Base-by-base conservation (phyloP, 2,113 vertebrate genomes). In the Nycticebus coucang region DNA sequence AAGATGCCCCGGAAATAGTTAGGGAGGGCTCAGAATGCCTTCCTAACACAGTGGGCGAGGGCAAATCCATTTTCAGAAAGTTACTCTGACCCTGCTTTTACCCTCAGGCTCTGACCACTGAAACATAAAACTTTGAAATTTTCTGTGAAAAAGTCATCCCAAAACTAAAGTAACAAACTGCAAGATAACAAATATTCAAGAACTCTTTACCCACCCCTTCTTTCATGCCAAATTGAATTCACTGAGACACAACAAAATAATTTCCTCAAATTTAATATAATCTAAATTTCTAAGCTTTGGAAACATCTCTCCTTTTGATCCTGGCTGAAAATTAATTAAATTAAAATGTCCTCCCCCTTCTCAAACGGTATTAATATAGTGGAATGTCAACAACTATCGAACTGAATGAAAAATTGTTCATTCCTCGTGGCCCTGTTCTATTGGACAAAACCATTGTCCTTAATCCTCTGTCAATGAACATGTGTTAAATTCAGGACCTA, bases 221-320 rank as follows among this genome's bases (percentile, higher is more conserved):
- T 15, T 5, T 66, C 45, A 30, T 2, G 18, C 22, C 79, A 84
- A 64, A 41, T 6, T 21, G 37, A 64, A 78, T 33, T 64, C 59
- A 72, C 7, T 77, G 45, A 89, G 35, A 62, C 21, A 50, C 24
- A 83, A 45, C 35, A 30, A 64, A 89, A 83, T n/a, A 59, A 72
- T 86, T 91, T 89, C 62, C 74, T 84, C 59, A 41, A 83, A 35
- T 86, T 78, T 95, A 94, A 50, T 81, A 19, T 80, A 62, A 69
- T 69, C 87, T 92, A 64, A 57, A 81, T 78, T 95, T 95, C 89
- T 89, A 37, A 91, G 24, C 4, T 80, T 26, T n/a, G 28, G 28
- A 68, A 22, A 50, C 30, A 94, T 62, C 53, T 84, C 45, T 62
- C 7, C 18, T 74, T 82, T 91, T 60, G 22, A 69, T 90, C 87